A percentile compares a stretch with the other conserved stretches of the same genome.
Conservation (phyloP, 2,888 invertebrate genomes). For the Drosophila helvetica region DNA sequence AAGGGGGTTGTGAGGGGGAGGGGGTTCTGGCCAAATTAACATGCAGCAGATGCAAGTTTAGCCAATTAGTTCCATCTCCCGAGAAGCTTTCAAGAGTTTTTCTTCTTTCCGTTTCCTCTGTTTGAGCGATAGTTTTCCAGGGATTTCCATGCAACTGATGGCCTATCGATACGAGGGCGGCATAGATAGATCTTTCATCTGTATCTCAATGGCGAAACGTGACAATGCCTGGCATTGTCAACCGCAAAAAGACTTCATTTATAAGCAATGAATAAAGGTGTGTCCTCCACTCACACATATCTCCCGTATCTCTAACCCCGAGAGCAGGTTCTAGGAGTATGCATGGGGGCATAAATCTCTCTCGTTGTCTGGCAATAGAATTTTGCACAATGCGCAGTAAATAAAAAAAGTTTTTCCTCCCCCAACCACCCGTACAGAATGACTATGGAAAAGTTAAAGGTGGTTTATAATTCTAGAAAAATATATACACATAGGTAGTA, state of each 20-base stretch:
- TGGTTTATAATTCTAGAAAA: not conserved
- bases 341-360: slow-evolving; percentile 62
- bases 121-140: not conserved
- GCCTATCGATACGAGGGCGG: slow-evolving; percentile 22
- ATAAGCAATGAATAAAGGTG: slow-evolving; percentile 56
- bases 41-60: slow-evolving; percentile 68
- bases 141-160: slow-evolving; percentile 12
- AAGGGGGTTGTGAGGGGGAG: slow-evolving; percentile 36
- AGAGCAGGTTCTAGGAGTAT: slow-evolving; percentile 3
- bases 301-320: not conserved
- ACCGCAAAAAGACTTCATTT: slow-evolving; percentile 53
- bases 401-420: slow-evolving; percentile 40
- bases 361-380: slow-evolving; percentile 57
- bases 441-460: not conserved
- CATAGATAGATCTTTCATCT: slow-evolving; percentile 29
- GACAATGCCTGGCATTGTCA: slow-evolving; percentile 54
- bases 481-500: too few relatives aligned
- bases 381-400: slow-evolving; percentile 59
- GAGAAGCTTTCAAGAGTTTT: slow-evolving; percentile 51
- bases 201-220: slow-evolving; percentile 55
- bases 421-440: not conserved
- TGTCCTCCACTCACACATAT: slow-evolving; percentile 42
- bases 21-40: slow-evolving; percentile 66
- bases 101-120: not conserved
- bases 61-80: slow-evolving; percentile 52